Base-by-base conservation (phyloP, 2,113 vertebrate species). In the Ahaetulla prasina region DNA sequence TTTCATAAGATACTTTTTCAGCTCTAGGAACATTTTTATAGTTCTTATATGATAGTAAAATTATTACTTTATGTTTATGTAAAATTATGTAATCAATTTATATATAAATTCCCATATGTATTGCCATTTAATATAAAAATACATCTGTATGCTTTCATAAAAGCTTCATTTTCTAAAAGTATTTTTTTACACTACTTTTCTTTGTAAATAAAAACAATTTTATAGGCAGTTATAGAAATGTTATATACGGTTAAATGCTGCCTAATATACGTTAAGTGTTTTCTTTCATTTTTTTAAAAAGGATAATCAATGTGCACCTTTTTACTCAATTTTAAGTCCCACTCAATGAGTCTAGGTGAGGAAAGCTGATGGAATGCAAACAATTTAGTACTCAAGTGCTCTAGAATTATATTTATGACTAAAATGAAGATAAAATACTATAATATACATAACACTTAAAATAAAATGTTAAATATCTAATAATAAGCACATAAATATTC, bases 11-110 rank as follows among this genome's bases (percentile, higher is more conserved):
- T 92, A 25, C 20, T 35, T 43, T 43, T 49, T 86, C 27, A 91
- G 60, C 35, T 91, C 35, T 39, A 84, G 91, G 53, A 43, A 88
- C 91, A 45, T 90, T 91, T 87, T 92, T 91, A 90, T 92, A 8
- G 54, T 50, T 93, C 91, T 93, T 60, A 0, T 55, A 52, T 47
- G 1, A 0, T 57, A 23, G 23, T 27, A 27, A 1, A 18, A 52
- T 45, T 80, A 9, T 30, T 89, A 39, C 35, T 80, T 80, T 80
- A 39, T 80, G 39, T 80, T 18, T 80, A 39, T 80, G 16, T 80
- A 39, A 80, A 80, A 39, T 80, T 80, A 80, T 39, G 35, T 39
- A 80, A 39, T 22, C 35, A 39, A 39, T 80, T 80, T 39, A 80
- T 39, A 39, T 80, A 39, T 80, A 39, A 8, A 80, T 80, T 80